Base-by-base conservation (phyloP, 1,140 invertebrate species). In the Parapsyche elsis region DNA sequence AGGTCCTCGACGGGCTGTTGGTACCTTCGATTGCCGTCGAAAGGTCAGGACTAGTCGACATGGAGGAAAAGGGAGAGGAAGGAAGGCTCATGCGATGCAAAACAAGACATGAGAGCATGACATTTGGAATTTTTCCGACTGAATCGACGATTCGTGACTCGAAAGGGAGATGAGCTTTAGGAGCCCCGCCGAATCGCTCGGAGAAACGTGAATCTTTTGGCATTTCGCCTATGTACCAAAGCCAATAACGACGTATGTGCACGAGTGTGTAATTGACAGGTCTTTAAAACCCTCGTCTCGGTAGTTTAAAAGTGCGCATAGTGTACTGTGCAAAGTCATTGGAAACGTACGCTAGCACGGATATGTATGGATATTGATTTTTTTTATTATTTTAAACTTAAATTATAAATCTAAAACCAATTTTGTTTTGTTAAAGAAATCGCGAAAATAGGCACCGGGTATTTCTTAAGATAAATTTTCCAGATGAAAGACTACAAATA, bases 61-160 rank as follows among this genome's bases (percentile, higher is more conserved):
- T 2, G 57, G 19, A n/a, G 16, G 57, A 26, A 61, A 21, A 61
- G 2, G 16, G 64, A 14, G 26, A 14, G 26, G 21, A 67, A 23
- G 64, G 57, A 61, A 67, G 49, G 16, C 49, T 53, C 49, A 14
- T 38, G 45, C 49, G 73, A 77, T 77, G 75, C 75, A 77, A 77
- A 77, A 77, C 59, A 77, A 67, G 75, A 64, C 75, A 77, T 64
- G 75, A 46, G 53, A 26, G 24, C 46, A 57, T 30, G 53, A 30
- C 57, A 64, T 77, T 77, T 77, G 75, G 38, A 77, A 77, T 77
- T 77, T 77, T 77, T 77, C 75, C 45, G 26, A 77, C 75, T 44
- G 75, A 77, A 77, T 77, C 75, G 75, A 64, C 57, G 30, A 21
- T 64, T 77, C 75, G 75, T 77, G 75, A 77, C 75, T 77, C 14